Conservation (phyloP, 37 sponge, comb jelly and placozoan genomes). For the Dysidea cf. avara region DNA sequence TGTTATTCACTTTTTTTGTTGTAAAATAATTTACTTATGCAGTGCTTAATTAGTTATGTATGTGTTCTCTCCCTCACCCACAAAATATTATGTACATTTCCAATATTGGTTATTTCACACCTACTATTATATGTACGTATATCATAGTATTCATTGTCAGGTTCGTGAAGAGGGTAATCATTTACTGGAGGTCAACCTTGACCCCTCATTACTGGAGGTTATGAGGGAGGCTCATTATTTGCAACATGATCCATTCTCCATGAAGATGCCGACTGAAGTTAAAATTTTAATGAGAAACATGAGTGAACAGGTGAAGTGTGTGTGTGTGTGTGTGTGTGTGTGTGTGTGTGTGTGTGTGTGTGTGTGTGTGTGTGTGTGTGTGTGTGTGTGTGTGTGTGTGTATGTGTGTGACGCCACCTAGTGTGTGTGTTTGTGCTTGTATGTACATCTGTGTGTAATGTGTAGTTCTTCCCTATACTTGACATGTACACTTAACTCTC, state of each 20-base stretch:
- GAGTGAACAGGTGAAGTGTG: not conserved
- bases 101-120: not conserved
- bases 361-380: conserved; percentile 35
- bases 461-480: too few relatives aligned
- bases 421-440: conserved; percentile 17
- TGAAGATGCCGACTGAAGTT: conserved; percentile 20
- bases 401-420: conserved; percentile 34
- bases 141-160: not conserved
- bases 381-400: conserved; percentile 43
- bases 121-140: not conserved
- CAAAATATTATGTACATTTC: too few relatives aligned
- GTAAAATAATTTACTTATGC: not conserved
- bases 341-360: conserved; percentile 46
- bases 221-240: conserved; percentile 47
- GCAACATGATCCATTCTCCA: conserved; percentile 29
- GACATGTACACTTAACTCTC: too few relatives aligned
- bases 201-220: conserved; percentile 42
- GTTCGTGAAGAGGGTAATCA: conserved; percentile 26
- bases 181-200: conserved; percentile 49
- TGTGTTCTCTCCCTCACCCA: not conserved
- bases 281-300: conserved; percentile 8
- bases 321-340: conserved; percentile 35
- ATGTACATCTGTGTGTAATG: not conserved
- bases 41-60: not conserved
- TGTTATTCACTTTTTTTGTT: not conserved